phyloP scores from a whole-genome alignment of 2,113 vertebrate genomes.

The Noturus placidus region DNA sequence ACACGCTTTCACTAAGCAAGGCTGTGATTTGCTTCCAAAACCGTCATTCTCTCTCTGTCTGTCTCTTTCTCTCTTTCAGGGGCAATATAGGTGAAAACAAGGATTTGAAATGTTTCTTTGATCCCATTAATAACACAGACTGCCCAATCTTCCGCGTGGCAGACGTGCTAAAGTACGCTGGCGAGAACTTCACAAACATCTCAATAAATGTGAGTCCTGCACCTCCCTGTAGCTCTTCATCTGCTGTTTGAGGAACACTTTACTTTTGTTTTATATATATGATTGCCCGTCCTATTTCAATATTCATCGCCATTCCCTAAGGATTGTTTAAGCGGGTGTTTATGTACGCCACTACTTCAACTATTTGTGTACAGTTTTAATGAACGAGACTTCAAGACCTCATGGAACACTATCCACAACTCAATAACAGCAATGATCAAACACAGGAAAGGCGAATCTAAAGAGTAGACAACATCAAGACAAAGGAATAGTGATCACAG shows the following conservation, averaged over 20 bases:
- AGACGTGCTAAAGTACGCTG: slow-evolving; percentile 74
- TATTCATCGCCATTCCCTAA: background rate
- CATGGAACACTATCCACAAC: background rate
- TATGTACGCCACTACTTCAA: background rate
- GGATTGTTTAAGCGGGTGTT: background rate
- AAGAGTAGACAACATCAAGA: background rate
- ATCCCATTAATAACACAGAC: slow-evolving; percentile 67
- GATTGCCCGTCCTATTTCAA: background rate
- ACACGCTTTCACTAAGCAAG: background rate
- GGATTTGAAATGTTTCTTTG: slow-evolving; percentile 67
- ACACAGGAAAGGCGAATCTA: background rate
- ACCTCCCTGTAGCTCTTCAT: background rate
- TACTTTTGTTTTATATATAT: background rate
- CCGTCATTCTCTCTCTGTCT: background rate
- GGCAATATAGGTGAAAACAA: slow-evolving; percentile 72
- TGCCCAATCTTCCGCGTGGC: slow-evolving; percentile 88
- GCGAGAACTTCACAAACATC: slow-evolving; percentile 70
- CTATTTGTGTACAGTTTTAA: background rate
- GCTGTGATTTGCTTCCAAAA: background rate
- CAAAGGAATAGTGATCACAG: background rate
- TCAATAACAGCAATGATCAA: background rate
- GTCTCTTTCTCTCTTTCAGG: slow-evolving; percentile 59
- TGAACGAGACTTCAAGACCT: background rate
- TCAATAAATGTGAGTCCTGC: slow-evolving; percentile 63
- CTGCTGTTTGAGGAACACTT: background rate